These are phyloP conservation scores for Globia sparganii DNA, from an alignment of 2,888 invertebrate species.

Conservation along the genomic window DNA sequence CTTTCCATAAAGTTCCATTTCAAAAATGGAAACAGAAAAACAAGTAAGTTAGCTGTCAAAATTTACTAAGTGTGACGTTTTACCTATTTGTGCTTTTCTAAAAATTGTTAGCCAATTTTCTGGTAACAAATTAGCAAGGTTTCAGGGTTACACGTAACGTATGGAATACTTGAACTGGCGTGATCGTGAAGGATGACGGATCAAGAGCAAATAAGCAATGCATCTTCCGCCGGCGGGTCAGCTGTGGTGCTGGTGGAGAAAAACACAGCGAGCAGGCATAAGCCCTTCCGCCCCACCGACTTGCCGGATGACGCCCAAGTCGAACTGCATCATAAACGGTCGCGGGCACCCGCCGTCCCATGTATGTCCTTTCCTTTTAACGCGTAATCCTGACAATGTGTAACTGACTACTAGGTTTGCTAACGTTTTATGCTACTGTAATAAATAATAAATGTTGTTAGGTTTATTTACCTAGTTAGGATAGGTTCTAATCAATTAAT, in stretches of 20 bases:
- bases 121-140: slow-evolving; percentile 78
- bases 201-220: slow-evolving; percentile 78
- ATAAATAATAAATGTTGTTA: not conserved
- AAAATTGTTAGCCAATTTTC: slow-evolving; percentile 77
- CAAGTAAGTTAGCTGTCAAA: slow-evolving; percentile 83
- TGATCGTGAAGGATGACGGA: slow-evolving; percentile 81
- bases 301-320: slow-evolving; percentile 71
- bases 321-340: slow-evolving; percentile 77
- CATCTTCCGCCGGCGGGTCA: slow-evolving; percentile 65
- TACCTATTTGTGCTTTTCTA: slow-evolving; percentile 77
- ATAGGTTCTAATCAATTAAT: not conserved
- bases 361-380: slow-evolving; percentile 69
- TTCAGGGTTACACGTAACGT: slow-evolving; percentile 72
- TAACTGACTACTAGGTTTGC: not conserved
- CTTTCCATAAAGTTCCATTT: slow-evolving; percentile 72
- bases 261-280: slow-evolving; percentile 73
- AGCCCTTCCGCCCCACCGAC: slow-evolving; percentile 76
- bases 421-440: not conserved
- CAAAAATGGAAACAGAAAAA: slow-evolving; percentile 83
- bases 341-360: slow-evolving; percentile 79
- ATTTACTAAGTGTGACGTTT: slow-evolving; percentile 84
- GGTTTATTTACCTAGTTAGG: not conserved
- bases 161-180: slow-evolving; percentile 78
- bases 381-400: not conserved
- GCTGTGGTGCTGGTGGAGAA: slow-evolving; percentile 78